Conservation (phyloP, 2,113 vertebrate genomes). For the Brachyhypopomus gauderio region DNA sequence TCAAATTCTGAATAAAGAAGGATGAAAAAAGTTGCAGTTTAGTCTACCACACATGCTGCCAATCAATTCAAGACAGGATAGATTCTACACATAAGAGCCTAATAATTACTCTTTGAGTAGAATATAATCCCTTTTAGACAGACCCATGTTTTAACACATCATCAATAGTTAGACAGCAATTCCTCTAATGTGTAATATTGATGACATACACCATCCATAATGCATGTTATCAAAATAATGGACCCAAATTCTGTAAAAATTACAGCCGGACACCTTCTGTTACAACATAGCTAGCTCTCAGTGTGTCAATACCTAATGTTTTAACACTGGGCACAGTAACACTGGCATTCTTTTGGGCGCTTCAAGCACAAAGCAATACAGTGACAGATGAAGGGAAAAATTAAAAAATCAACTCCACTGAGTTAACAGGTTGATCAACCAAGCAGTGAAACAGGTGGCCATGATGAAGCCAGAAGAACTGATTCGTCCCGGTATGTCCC, state of each 20-base stretch:
- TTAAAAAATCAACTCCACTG: constrained; percentile 2
- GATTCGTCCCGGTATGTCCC: constrained; percentile 14
- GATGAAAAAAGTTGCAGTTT: neutral
- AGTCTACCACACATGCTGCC: neutral
- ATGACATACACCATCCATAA: neutral
- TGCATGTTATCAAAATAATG: neutral
- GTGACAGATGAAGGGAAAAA: constrained; percentile 1
- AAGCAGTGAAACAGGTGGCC: constrained; percentile 26
- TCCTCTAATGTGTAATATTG: neutral
- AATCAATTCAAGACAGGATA: neutral
- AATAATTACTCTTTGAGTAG: neutral
- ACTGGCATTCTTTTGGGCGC: neutral
- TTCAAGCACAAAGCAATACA: neutral
- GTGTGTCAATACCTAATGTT: no score
- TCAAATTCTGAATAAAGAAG: neutral
- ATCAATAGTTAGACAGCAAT: neutral
- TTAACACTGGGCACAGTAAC: neutral
- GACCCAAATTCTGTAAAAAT: neutral
- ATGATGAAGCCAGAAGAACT: constrained; percentile 22
- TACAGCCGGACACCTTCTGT: neutral
- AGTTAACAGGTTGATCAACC: neutral
- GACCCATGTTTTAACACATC: neutral
- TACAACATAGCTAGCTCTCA: neutral
- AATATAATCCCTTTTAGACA: no score
- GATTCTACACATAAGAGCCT: neutral